Evolutionary conservation across 2,113 vertebrate species (phyloP).

Genomic region (Nibea coibor): DNA sequence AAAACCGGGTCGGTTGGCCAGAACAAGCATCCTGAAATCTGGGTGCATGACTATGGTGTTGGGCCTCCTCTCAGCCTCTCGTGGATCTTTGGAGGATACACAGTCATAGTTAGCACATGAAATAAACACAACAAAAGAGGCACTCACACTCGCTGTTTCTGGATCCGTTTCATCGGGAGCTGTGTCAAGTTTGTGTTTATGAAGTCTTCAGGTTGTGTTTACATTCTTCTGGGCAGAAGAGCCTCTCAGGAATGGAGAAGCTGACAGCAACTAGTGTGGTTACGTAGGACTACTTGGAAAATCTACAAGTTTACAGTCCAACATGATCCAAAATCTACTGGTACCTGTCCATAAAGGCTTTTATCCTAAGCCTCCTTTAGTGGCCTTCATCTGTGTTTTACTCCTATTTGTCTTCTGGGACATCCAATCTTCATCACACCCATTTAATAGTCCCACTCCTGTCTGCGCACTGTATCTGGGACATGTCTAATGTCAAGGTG

Average conservation of each 20-base stretch:
- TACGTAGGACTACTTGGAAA: conserved; percentile 25
- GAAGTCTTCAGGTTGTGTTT: conserved; percentile 31
- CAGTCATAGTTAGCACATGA: neutral
- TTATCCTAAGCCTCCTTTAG: conserved; percentile 38
- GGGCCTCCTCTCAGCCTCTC: conserved; percentile 80
- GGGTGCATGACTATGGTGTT: conserved; percentile 92
- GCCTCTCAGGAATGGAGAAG: conserved; percentile 7
- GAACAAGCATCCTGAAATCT: conserved; percentile 96
- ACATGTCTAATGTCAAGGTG: conserved; percentile 30
- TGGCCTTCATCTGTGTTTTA: conserved; percentile 14
- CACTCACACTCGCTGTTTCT: neutral
- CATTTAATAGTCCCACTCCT: conserved; percentile 11
- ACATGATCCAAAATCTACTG: conserved; percentile 18
- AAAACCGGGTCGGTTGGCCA: conserved; percentile 97
- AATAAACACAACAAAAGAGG: neutral
- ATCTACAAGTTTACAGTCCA: conserved; percentile 26
- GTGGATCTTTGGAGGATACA: conserved; percentile 82
- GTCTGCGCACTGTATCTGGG: conserved; percentile 30
- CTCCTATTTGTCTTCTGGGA: conserved; percentile 36
- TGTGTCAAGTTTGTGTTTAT: conserved; percentile 42
- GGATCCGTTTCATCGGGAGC: neutral
- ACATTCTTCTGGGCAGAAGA: conserved; percentile 47
- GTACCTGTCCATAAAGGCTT: conserved; percentile 62
- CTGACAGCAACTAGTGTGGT: conserved; percentile 11
- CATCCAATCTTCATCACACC: conserved; percentile 20